Conservation (phyloP, 2,113 vertebrate genomes). For the Myotis lucifugus region DNA sequence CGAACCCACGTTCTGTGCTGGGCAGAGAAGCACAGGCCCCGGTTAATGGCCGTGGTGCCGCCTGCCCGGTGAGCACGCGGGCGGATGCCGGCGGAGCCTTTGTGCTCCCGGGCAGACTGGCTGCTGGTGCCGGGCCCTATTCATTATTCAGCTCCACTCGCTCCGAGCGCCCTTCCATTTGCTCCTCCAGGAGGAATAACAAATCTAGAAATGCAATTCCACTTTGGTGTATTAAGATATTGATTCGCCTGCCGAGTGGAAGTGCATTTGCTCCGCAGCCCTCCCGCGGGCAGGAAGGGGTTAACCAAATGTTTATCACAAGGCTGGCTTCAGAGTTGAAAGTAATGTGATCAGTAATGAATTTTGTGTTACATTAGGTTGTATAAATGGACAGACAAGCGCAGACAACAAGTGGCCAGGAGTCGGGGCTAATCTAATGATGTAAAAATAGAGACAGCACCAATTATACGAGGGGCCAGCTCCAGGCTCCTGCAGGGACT, state of each 20-base stretch:
- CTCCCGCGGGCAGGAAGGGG: slow-evolving; percentile 82
- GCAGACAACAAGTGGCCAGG: slow-evolving; percentile 97
- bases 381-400: slow-evolving; percentile 94
- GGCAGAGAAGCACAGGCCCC: slow-evolving; percentile 66
- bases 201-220: slow-evolving; percentile 87
- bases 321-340: slow-evolving; percentile 94
- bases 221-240: slow-evolving; percentile 88
- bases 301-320: slow-evolving; percentile 94
- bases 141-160: slow-evolving; percentile 83
- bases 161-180: slow-evolving; percentile 77
- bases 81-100: slow-evolving; percentile 73
- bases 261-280: slow-evolving; percentile 84
- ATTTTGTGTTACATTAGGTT: slow-evolving; percentile 99
- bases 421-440: slow-evolving; percentile 99
- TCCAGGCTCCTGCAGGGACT: slow-evolving; percentile 93
- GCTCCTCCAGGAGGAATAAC: slow-evolving; percentile 83
- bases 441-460: slow-evolving; percentile 96
- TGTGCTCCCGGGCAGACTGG: slow-evolving; percentile 78
- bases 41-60: slow-evolving; percentile 65
- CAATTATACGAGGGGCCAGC: slow-evolving; percentile 95
- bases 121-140: slow-evolving; percentile 80
- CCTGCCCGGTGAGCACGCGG: slow-evolving; percentile 69
- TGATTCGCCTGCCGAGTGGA: slow-evolving; percentile 84
- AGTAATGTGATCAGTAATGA: slow-evolving; percentile 99
- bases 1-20: slow-evolving; percentile 52